Conservation (phyloP, 2,113 vertebrate species). For the Thamnaconus septentrionalis region DNA sequence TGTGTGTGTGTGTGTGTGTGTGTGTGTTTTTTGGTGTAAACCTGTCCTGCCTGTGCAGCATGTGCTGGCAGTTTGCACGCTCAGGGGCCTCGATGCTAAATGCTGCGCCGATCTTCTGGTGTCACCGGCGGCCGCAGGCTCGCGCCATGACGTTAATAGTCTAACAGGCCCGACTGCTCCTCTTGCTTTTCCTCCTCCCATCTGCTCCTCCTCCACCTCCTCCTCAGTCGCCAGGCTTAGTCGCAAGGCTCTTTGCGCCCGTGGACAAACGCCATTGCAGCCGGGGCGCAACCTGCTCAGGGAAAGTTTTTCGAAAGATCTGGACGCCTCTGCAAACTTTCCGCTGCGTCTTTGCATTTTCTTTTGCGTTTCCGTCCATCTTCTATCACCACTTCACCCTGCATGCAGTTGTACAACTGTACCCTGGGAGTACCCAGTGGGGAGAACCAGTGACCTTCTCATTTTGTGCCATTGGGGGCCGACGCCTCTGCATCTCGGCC, state of each 20-base stretch:
- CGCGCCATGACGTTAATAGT: slow-evolving; percentile 60
- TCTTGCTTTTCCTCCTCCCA: slow-evolving; percentile 42
- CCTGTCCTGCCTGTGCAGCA: background rate
- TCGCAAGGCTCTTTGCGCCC: background rate
- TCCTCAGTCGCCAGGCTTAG: slow-evolving; percentile 12
- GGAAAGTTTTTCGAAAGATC: no score
- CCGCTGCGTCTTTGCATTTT: no score
- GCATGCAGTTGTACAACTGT: no score
- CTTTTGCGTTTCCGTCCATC: no score
- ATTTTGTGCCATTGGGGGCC: no score
- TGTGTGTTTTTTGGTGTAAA: background rate
- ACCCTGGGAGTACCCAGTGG: no score
- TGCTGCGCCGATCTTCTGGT: slow-evolving; percentile 46
- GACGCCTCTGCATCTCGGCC: no score
- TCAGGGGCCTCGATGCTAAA: slow-evolving; percentile 27
- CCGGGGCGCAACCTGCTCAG: background rate
- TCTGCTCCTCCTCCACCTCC: slow-evolving; percentile 36
- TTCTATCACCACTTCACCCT: no score
- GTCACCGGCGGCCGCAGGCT: slow-evolving; percentile 45
- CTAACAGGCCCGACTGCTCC: slow-evolving; percentile 54
- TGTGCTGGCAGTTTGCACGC: background rate
- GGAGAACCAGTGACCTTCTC: no score
- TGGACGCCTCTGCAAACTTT: no score
- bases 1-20: background rate
- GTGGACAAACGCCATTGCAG: slow-evolving; percentile 13